These are phyloP conservation scores for Odontesthes bonariensis DNA, from an alignment of 2,113 vertebrate species.

Conservation along the genomic window DNA sequence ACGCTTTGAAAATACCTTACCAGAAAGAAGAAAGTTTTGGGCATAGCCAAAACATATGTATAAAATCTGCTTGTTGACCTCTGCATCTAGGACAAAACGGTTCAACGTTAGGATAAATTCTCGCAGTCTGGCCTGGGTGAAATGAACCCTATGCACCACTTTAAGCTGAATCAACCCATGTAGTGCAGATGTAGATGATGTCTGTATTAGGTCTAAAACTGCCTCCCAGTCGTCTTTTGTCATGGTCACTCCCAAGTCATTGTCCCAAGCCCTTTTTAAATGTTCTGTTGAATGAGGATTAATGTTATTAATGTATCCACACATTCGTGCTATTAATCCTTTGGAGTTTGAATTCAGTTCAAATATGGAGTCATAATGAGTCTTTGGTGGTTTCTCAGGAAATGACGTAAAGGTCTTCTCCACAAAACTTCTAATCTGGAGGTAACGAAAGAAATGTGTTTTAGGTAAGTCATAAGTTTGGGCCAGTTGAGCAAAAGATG, in stretches of 20 bases:
- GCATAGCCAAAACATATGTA: background rate
- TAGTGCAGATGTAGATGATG: background rate
- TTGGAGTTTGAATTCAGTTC: background rate
- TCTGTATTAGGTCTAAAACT: background rate
- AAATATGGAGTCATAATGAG: background rate
- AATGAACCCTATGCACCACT: constrained; percentile 5
- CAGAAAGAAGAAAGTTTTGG: too few species aligned
- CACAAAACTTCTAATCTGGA: background rate
- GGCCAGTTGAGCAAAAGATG: too few species aligned
- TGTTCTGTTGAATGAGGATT: background rate
- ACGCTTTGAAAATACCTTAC: too few species aligned
- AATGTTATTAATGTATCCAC: background rate
- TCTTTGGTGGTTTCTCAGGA: background rate
- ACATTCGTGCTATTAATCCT: background rate
- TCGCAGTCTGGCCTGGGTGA: constrained; percentile 12
- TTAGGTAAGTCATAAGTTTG: too few species aligned
- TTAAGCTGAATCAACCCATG: background rate
- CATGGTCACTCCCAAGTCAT: background rate
- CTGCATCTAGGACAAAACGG: background rate
- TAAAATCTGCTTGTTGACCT: constrained; percentile 12
- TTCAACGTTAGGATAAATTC: constrained; percentile 1
- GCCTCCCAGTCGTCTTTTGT: background rate
- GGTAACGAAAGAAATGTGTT: too few species aligned
- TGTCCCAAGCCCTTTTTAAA: background rate
- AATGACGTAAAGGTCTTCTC: background rate